phyloP scores from a whole-genome alignment of 37 sponge, comb jelly and placozoan genomes.

The Axinella damicornis region DNA sequence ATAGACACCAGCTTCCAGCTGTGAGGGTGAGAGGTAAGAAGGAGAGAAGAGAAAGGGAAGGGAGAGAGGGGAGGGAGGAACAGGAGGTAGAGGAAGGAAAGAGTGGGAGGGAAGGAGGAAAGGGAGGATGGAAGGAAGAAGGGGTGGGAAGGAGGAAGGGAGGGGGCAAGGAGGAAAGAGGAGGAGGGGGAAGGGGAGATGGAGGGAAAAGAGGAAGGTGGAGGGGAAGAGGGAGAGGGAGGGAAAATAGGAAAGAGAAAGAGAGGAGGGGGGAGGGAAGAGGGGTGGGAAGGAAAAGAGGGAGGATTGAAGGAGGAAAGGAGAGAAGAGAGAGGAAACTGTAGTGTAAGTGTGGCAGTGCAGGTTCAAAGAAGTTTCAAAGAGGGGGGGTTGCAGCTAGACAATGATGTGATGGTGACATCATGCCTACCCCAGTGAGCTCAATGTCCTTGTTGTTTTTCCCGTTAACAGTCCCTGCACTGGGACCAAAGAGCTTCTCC shows the following conservation, averaged over 20 bases:
- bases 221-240: not conserved
- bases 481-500: constrained; percentile 33
- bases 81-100: too few species aligned
- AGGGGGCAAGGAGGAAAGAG: not conserved
- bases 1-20: constrained; percentile 66
- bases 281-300: not conserved
- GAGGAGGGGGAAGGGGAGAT: not conserved
- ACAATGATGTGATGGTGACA: not conserved
- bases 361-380: not conserved
- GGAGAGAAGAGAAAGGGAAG: not conserved
- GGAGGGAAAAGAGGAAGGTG: not conserved
- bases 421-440: constrained; percentile 6
- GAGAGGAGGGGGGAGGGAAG: not conserved
- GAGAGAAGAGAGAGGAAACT: not conserved
- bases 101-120: not conserved
- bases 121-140: too few species aligned
- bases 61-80: not conserved
- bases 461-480: constrained; percentile 21
- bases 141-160: not conserved
- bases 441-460: not conserved
- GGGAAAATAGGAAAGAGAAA: not conserved
- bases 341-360: not conserved
- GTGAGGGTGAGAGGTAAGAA: not conserved
- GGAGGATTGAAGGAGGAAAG: not conserved
- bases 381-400: not conserved